Evolutionary conservation across 2,113 vertebrate genomes (phyloP).

Genomic region (Pycnonotus jocosus): DNA sequence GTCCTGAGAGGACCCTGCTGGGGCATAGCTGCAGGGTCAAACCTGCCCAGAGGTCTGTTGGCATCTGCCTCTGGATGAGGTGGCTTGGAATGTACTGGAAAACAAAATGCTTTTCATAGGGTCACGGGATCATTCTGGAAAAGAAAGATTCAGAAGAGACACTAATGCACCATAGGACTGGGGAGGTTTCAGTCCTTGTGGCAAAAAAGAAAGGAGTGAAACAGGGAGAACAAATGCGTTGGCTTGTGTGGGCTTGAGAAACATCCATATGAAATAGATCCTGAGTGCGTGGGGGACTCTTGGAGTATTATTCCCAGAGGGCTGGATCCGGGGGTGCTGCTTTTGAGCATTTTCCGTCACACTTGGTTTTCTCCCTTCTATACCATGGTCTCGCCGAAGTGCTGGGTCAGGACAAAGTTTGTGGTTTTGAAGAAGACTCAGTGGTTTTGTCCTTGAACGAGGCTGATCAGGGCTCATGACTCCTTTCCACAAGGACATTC

Average conservation of each 20-base stretch:
- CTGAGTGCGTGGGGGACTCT: neutral
- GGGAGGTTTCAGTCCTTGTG: neutral
- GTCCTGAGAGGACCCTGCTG: neutral
- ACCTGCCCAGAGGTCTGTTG: neutral
- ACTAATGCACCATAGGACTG: fast-evolving
- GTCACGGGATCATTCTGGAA: neutral
- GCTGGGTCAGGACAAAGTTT: neutral
- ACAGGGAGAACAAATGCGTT: neutral
- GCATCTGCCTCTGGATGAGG: neutral
- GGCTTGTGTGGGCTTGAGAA: slow-evolving; percentile 24
- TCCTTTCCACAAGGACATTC: neutral
- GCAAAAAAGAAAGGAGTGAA: neutral
- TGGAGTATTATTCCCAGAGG: neutral
- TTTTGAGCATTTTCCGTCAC: neutral
- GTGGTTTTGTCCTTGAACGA: neutral
- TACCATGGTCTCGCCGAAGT: neutral
- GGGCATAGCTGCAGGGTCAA: neutral
- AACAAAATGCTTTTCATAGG: neutral
- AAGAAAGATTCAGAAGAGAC: neutral
- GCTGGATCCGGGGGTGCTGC: neutral
- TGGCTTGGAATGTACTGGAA: neutral
- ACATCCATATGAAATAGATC: neutral
- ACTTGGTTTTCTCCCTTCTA: neutral
- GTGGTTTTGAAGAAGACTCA: neutral
- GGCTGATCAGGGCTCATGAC: neutral